Evolutionary conservation across 2,113 vertebrate species (phyloP).

Genomic region (Pelodiscus sinensis): DNA sequence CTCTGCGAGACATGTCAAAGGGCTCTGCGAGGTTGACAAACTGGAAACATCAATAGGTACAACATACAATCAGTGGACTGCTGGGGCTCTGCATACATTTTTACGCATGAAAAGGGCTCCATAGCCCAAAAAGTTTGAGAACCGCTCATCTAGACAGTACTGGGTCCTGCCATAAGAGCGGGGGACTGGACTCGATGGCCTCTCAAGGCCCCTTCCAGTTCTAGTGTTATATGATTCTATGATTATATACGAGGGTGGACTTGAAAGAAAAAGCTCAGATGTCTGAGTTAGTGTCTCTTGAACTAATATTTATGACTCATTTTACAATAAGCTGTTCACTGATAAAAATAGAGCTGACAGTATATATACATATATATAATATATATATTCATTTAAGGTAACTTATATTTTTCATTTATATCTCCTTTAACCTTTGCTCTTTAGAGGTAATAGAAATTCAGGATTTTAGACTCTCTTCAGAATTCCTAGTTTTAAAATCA

Average conservation of each 20-base stretch:
- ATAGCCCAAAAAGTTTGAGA: too few species aligned
- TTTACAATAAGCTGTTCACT: constrained; percentile 56
- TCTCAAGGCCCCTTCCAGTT: too few species aligned
- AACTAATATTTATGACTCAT: constrained; percentile 28
- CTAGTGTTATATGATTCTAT: too few species aligned
- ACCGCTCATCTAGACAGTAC: too few species aligned
- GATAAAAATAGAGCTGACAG: constrained; percentile 63
- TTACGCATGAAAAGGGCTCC: too few species aligned
- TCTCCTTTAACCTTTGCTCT: constrained; percentile 68
- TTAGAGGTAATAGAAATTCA: constrained; percentile 75
- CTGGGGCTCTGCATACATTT: too few species aligned
- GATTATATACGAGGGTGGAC: background rate
- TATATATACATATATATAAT: constrained; percentile 50
- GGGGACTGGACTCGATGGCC: too few species aligned
- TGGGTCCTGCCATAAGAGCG: too few species aligned
- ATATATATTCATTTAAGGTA: constrained; percentile 52
- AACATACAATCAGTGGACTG: too few species aligned
- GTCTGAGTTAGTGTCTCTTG: constrained; percentile 27
- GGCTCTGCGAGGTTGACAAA: too few species aligned
- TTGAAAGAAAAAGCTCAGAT: background rate
- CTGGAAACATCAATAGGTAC: too few species aligned
- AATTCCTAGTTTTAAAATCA: constrained; percentile 71
- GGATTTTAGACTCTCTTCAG: constrained; percentile 58
- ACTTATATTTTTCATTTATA: constrained; percentile 72
- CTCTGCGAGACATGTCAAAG: too few species aligned